A percentile compares a stretch with the other conserved stretches of the same genome.
Evolutionary conservation across 1,140 invertebrate genomes (phyloP).

Genomic region (Trinorchestia longiramus): DNA sequence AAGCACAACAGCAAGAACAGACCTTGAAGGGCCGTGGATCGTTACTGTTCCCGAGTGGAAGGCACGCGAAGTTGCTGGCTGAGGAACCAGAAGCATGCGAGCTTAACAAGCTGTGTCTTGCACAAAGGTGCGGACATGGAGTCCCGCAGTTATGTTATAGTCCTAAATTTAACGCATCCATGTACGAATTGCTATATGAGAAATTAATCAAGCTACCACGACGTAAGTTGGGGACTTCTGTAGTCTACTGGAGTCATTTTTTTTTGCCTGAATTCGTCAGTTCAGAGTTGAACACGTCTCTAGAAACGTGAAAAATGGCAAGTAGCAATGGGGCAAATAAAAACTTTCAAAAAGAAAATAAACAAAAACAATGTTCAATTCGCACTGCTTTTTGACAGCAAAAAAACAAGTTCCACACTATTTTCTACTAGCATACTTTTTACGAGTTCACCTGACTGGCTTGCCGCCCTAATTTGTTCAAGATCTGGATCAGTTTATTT

Average conservation of each 20-base stretch:
- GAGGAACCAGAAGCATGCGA: background rate
- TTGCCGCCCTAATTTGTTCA: no score
- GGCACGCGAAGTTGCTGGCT: slow-evolving; percentile 17
- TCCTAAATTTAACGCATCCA: background rate
- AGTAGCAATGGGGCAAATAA: no score
- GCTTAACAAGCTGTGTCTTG: background rate
- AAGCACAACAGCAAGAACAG: background rate
- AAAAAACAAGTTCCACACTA: no score
- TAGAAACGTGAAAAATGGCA: no score
- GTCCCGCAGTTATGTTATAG: background rate
- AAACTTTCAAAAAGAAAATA: no score
- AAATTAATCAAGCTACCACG: background rate
- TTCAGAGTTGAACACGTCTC: no score
- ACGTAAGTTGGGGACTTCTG: background rate
- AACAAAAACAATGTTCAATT: no score
- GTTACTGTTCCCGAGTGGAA: slow-evolving; percentile 2
- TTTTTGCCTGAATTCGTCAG: no score
- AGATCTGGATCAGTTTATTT: no score
- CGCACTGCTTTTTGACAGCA: no score
- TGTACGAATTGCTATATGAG: background rate
- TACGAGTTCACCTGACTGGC: no score
- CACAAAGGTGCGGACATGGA: background rate
- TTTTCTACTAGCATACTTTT: no score
- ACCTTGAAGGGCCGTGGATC: slow-evolving; percentile 35
- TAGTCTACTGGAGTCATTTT: background rate